These are phyloP conservation scores for Tragelaphus imberbis DNA, from an alignment of 2,113 vertebrate genomes.

Conservation along the genomic window DNA sequence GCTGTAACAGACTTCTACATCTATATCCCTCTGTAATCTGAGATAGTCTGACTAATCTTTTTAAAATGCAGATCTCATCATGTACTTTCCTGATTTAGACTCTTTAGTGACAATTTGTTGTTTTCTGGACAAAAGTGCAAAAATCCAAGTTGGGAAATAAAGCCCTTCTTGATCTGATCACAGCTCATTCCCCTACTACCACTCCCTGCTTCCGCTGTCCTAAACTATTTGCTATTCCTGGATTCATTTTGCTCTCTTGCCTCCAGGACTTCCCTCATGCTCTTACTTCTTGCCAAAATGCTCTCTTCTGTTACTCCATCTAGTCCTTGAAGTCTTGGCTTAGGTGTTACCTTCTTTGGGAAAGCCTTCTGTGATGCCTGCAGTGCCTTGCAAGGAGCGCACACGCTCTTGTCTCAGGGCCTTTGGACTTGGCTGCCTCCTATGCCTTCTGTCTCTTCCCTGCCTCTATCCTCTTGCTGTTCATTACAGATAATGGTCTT, in stretches of 20 bases:
- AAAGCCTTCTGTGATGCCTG: background rate
- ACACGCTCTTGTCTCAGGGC: background rate
- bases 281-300: background rate
- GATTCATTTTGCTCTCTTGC: background rate
- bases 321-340: background rate
- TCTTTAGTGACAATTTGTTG: background rate
- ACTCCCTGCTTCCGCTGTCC: background rate
- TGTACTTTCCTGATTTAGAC: background rate
- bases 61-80: background rate
- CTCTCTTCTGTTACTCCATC: background rate
- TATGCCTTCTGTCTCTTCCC: background rate
- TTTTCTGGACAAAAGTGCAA: conserved; percentile 25
- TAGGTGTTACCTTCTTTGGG: background rate
- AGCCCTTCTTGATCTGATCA: background rate
- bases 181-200: background rate
- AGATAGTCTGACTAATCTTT: background rate
- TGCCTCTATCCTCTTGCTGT: background rate
- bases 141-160: background rate
- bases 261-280: background rate
- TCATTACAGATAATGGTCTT: background rate
- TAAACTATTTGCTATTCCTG: background rate
- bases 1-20: background rate
- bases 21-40: background rate
- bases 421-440: background rate
- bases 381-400: background rate